These are phyloP conservation scores for Limosa lapponica DNA, from an alignment of 2,797 vertebrate genomes.

Conservation along the genomic window DNA sequence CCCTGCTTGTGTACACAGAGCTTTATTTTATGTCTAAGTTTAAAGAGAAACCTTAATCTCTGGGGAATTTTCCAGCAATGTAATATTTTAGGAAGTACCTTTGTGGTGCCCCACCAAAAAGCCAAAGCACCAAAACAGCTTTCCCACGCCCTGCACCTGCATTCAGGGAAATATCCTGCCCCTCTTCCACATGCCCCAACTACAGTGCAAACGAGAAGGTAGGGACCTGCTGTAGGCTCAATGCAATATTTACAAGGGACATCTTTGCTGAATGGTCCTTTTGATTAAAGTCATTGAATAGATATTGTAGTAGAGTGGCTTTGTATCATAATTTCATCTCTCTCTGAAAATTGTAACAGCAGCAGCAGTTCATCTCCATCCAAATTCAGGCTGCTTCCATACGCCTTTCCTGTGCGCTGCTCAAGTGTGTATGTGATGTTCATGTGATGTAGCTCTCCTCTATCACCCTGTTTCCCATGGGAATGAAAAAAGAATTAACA, in stretches of 20 bases:
- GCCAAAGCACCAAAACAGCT: neutral
- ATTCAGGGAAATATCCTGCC: neutral
- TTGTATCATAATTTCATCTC: neutral
- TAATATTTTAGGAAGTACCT: neutral
- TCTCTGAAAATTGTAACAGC: neutral
- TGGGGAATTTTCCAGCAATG: neutral
- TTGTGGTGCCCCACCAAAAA: neutral
- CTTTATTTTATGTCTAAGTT: slow-evolving; percentile 1
- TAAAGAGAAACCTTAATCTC: neutral
- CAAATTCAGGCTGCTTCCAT: neutral
- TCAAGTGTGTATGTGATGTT: neutral
- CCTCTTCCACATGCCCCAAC: rapidly evolving
- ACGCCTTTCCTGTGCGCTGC: neutral
- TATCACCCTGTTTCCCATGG: neutral
- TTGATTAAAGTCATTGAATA: neutral
- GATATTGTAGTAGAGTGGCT: neutral
- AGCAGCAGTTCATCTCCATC: neutral
- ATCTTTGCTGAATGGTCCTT: neutral
- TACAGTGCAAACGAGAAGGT: neutral
- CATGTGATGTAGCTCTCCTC: neutral
- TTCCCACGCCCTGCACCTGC: neutral
- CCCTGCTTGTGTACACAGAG: neutral
- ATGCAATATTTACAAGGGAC: neutral
- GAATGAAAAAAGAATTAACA: neutral
- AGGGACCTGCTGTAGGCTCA: neutral